Conservation (phyloP, 2,113 vertebrate genomes). For the Mastomys coucha region DNA sequence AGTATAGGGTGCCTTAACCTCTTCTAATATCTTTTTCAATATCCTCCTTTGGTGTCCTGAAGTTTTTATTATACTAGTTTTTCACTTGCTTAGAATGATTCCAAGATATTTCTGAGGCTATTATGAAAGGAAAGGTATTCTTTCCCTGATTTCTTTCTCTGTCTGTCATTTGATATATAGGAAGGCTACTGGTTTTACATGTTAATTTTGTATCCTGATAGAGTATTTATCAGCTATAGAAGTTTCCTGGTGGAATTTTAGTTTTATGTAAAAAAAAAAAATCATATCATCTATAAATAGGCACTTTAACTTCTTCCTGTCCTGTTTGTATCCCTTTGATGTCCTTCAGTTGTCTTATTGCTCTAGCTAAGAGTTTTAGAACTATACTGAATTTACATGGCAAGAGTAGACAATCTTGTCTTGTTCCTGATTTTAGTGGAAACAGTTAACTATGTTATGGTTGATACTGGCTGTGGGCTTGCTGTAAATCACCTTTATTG, state of each 20-base stretch:
- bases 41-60: not conserved
- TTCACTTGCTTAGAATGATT: not conserved
- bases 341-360: not conserved
- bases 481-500: not conserved
- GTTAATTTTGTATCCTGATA: not conserved
- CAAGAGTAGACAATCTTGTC: not conserved
- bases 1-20: not conserved
- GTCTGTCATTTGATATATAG: not conserved
- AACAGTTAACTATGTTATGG: not conserved
- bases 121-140: not conserved
- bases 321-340: not conserved
- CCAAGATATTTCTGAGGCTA: not conserved
- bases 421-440: not conserved
- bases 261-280: not conserved
- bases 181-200: not conserved
- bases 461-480: not conserved
- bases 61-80: not conserved
- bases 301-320: not conserved
- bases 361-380: not conserved
- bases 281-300: not conserved
- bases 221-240: not conserved
- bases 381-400: not conserved
- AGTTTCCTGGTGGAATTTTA: not conserved
- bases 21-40: not conserved
- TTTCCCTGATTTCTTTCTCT: not conserved